Evolutionary conservation across 2,888 invertebrate genomes (phyloP), one percentile per base, ranked within the genome.

Genomic region (Agrochola lota): DNA sequence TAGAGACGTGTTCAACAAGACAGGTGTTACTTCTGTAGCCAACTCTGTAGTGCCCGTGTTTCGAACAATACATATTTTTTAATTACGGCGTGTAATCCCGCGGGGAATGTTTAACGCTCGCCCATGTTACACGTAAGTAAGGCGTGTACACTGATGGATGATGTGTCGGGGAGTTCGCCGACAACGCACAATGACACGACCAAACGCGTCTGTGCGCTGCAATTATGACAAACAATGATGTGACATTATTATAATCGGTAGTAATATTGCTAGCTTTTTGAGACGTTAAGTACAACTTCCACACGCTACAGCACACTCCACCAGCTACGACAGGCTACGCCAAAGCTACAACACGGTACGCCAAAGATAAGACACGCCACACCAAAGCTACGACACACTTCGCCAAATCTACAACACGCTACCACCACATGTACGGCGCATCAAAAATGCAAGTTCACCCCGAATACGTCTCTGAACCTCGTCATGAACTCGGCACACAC

Each of bases 11-110:
- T 64, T 35, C n/a, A 17, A 35, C 63, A 12, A 64, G 17, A 8
- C 17, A 3, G 9, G 23, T 67, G 17, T 20, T 26, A 59, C 85
- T 84, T 73, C 85, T 84, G 71, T 26, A 30, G 1, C 17, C 15
- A 30, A 7, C 30, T 60, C 1, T 23, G 20, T 12, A 23, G 43
- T 64, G 64, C 20, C 26, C 26, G n/a, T 55, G 35, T 66, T 57
- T n/a, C 55, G 30, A 72, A 84, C 74, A 84, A 84, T 73, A 74
- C 74, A 80, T 66, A 69, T 72, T 84, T 87, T 84, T 84, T 84
- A 84, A 84, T 84, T 74, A 87, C 80, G 30, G 26, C 74, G 26
- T 62, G 71, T 84, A 79, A 74, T 84, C 87, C 85, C 67, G 12
- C 26, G 67, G 64, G 63, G 74, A 7, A 63, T 11, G 66, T 62